Base-by-base conservation (phyloP, 2,888 invertebrate species). In the Dichetophora obliterata region DNA sequence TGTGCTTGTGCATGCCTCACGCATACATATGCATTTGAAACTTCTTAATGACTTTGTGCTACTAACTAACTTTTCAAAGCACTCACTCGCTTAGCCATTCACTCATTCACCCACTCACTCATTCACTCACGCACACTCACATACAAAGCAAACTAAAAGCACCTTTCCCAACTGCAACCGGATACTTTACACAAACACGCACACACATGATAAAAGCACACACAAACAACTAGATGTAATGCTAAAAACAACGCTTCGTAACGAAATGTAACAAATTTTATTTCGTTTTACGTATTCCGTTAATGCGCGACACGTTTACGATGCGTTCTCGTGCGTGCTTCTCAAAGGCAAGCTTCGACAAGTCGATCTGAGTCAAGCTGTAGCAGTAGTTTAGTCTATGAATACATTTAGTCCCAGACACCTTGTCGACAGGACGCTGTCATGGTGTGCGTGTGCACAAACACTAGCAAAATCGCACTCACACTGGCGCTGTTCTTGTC, bases 401-500 rank as follows among this genome's bases (percentile, higher is more conserved):
- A 43, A 43, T 43, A 43, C 11, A 43, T 43, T 43, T 43, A 43
- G 43, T 3, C 43, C 11, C 14, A 22, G 27, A 59, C 59, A 19
- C 27, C 27, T 24, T 14, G 27, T 27, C 19, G 54, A 19, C 54
- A 54, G 27, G 59, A 5, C 22, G 8, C 59, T 16, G 59, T 14
- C n/a, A 31, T 59, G 27, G 59, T 59, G 27, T 59, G 59, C 16
- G 4, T 27, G 27, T 3, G 4, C 68, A 75, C 70, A 79, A 75
- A 77, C 76, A 76, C 50, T 71, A 78, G 79, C 69, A 76, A 52
- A 74, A 48, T 75, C n/a, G 70, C 11, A 19, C 54, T 22, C 43
- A 75, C 52, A 75, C 27, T 22, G 2, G 19, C n/a, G n/a, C 57
- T 37, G 43, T 43, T 3, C 1, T 3, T 14, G 3, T 43, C 43